Percentiles rank a stretch among this genome's conserved stretches.
phyloP scores from a whole-genome alignment of 2,888 invertebrate genomes.

The Branchinecta sandiegonensis region DNA sequence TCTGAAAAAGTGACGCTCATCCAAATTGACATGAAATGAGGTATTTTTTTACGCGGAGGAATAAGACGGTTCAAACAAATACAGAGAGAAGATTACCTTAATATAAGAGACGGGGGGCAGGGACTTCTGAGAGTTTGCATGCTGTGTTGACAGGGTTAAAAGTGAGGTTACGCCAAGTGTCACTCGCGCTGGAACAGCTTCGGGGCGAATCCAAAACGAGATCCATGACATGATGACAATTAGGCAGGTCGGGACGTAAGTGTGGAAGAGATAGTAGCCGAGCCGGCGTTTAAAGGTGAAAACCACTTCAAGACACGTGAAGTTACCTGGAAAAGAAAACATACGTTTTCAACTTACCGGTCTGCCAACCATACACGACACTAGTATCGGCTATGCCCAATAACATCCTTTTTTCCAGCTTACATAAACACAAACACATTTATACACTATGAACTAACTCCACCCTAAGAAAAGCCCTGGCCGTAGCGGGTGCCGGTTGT shows the following conservation, averaged over 20 bases:
- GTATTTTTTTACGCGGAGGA: not conserved
- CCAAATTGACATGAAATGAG: too few relatives aligned
- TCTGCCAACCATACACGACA: too few relatives aligned
- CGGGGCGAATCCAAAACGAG: slow-evolving; percentile 33
- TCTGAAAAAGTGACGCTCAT: too few relatives aligned
- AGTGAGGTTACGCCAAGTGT: slow-evolving; percentile 37
- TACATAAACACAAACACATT: too few relatives aligned
- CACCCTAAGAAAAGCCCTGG: too few relatives aligned
- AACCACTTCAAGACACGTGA: slow-evolving; percentile 77
- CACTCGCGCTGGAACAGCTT: slow-evolving; percentile 36
- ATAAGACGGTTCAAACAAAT: not conserved
- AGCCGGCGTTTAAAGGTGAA: slow-evolving; percentile 74
- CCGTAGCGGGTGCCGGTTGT: too few relatives aligned
- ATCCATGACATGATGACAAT: slow-evolving; percentile 45
- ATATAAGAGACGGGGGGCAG: slow-evolving; percentile 38
- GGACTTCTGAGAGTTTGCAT: slow-evolving; percentile 34
- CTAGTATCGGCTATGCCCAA: too few relatives aligned
- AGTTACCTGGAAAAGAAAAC: slow-evolving; percentile 50
- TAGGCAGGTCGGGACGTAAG: slow-evolving; percentile 85
- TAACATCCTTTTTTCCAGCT: too few relatives aligned
- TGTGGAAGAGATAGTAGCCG: slow-evolving; percentile 83
- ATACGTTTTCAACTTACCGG: too few relatives aligned
- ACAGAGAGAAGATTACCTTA: slow-evolving; percentile 29
- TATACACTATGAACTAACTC: too few relatives aligned
- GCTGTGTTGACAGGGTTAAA: slow-evolving; percentile 33